Conservation (phyloP, 1,140 invertebrate genomes). For the Frieseomelitta varia region DNA sequence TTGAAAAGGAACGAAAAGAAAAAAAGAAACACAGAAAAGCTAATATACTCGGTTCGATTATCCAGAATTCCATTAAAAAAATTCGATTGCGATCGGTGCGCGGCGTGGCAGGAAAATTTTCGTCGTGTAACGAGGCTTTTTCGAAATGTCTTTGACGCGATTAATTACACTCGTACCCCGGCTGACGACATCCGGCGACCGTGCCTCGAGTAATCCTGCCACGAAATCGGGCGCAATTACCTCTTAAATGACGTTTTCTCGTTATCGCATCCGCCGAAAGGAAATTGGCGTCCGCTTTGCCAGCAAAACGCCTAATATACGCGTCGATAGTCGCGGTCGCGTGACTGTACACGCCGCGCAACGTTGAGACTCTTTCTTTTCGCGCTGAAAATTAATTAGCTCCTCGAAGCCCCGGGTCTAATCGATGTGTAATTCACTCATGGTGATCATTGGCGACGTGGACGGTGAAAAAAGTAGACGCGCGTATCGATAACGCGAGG, state of each 20-base stretch:
- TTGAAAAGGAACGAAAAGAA: no score
- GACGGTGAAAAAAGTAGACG: not conserved
- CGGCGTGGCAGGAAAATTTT: not conserved
- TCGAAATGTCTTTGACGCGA: slow-evolving; percentile 24
- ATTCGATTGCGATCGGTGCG: not conserved
- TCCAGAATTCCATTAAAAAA: slow-evolving; percentile 7
- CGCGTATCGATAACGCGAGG: not conserved
- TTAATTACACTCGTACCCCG: slow-evolving; percentile 50
- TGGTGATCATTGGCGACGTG: not conserved
- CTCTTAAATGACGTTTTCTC: slow-evolving; percentile 56
- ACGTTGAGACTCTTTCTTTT: not conserved
- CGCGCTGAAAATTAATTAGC: slow-evolving; percentile 4
- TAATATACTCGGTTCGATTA: not conserved
- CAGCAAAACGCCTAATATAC: slow-evolving; percentile 9
- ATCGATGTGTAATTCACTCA: not conserved
- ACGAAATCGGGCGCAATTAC: slow-evolving; percentile 57
- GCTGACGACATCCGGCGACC: slow-evolving; percentile 43
- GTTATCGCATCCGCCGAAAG: slow-evolving; percentile 48
- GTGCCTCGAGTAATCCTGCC: slow-evolving; percentile 40
- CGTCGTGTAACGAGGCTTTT: not conserved
- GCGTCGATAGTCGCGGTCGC: slow-evolving; percentile 36
- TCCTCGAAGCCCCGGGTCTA: no score
- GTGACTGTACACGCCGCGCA: not conserved
- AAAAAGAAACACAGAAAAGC: no score
- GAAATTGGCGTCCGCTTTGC: slow-evolving; percentile 42